Evolutionary conservation across 2,888 invertebrate species (phyloP), one percentile per base, ranked within the genome.

Genomic region (Microctonus aethiopoides): DNA sequence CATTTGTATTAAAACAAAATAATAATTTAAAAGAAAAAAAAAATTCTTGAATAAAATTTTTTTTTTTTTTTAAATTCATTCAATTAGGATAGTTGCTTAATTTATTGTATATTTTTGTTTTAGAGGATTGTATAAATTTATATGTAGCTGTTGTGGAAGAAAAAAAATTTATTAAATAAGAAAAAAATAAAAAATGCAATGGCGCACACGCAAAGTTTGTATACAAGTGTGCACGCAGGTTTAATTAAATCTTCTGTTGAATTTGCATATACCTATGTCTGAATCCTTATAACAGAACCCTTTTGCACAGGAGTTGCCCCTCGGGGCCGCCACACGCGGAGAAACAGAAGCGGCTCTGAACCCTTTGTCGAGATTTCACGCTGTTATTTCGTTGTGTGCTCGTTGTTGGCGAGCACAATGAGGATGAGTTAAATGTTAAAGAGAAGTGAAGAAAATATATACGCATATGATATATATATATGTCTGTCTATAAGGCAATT

Each of bases 201-300:
- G 29, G 20, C 26, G 9, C 16, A 65, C 32, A 26, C 36, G 54
- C 29, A 54, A 61, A 59, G 10, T 67, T 59, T 20, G 20, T 52
- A 9, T 63, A 36, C 36, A n/a, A n/a, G n/a, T 39, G 39, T 75
- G 79, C 76, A 72, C 76, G 73, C 76, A 76, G 77, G 81, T 82
- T 84, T 84, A 85, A 85, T 85, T 84, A 85, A 85, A 85, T 85
- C 84, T 81, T 84, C 81, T 22, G 78, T 78, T 76, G 80, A 83
- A 85, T 85, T 84, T 83, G 80, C 84, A 83, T 85, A 78, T 75
- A 78, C 76, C 75, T 66, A 61, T 70, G 66, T 59, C 65, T 65
- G 69, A 60, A 60, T 70, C 65, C 51, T 65, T 65, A 41, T 34
- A 54, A 26, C 41, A 67, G 61, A 34, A 60, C 67, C 66, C 62